A percentile compares a stretch with the other conserved stretches of the same genome.
phyloP scores from a whole-genome alignment of 2,113 vertebrate species.

The Syrmaticus mikado region DNA sequence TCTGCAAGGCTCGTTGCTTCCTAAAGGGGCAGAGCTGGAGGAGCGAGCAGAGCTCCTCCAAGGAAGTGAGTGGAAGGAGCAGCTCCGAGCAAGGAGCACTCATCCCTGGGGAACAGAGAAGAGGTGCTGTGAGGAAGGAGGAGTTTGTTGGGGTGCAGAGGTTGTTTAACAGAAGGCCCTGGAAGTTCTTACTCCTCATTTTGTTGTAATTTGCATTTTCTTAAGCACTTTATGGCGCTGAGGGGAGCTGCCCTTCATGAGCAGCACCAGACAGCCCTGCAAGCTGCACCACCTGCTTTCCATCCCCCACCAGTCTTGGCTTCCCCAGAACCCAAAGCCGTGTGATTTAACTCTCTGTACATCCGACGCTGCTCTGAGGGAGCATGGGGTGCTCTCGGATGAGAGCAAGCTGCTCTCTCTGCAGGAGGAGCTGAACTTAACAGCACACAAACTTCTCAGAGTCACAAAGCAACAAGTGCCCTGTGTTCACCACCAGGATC shows the following conservation, averaged over 20 bases:
- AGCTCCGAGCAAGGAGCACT: background rate
- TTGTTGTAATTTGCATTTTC: background rate
- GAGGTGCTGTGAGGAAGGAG: background rate
- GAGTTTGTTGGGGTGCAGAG: background rate
- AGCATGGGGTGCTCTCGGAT: accelerated
- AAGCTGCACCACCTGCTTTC: background rate
- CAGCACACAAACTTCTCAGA: background rate
- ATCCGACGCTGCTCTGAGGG: no score
- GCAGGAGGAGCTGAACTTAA: background rate
- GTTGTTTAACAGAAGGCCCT: background rate
- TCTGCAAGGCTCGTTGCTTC: background rate
- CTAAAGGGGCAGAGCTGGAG: background rate
- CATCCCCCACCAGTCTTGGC: background rate
- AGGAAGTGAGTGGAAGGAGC: background rate
- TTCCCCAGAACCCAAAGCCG: background rate
- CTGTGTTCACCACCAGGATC: background rate
- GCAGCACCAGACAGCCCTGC: background rate
- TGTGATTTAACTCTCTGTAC: background rate
- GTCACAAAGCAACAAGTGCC: background rate
- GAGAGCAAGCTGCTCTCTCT: background rate
- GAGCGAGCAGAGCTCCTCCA: background rate
- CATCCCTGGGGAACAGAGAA: background rate
- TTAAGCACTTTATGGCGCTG: accelerated
- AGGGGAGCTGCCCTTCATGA: background rate
- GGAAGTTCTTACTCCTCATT: background rate